Conservation (phyloP, 1,140 invertebrate genomes). For the Drosophila kanapiae region DNA sequence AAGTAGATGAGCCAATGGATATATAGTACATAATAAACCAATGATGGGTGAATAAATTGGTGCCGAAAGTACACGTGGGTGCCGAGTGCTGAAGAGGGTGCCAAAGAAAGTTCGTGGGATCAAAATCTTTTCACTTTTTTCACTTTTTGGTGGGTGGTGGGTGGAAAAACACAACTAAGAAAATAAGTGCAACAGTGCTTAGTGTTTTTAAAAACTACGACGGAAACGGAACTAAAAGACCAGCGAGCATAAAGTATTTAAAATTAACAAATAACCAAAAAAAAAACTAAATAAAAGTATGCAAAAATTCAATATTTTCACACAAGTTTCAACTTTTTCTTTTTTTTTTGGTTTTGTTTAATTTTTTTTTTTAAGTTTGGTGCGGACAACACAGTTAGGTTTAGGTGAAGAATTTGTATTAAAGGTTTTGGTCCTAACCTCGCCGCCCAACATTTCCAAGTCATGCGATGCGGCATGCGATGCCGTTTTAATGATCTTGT, state of each 20-base stretch:
- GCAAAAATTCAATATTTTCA: constrained; percentile 68
- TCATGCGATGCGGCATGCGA: constrained; percentile 91
- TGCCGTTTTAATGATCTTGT: constrained; percentile 95
- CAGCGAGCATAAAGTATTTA: constrained; percentile 62
- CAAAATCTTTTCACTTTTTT: constrained; percentile 26
- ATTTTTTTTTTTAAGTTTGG: constrained; percentile 38
- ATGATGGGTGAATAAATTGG: constrained; percentile 34
- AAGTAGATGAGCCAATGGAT: constrained; percentile 30
- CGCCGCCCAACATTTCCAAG: constrained; percentile 87
- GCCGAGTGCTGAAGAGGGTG: constrained; percentile 46
- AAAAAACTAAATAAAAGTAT: constrained; percentile 36
- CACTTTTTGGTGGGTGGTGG: constrained; percentile 9
- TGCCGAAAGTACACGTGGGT: constrained; percentile 42
- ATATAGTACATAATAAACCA: constrained; percentile 17
- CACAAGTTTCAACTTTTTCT: constrained; percentile 59
- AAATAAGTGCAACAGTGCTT: constrained; percentile 57
- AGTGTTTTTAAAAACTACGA: constrained; percentile 44
- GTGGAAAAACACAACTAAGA: constrained; percentile 22
- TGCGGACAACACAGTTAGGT: constrained; percentile 72
- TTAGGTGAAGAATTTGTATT: constrained; percentile 74
- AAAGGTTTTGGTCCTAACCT: constrained; percentile 85
- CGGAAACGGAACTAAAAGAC: constrained; percentile 39
- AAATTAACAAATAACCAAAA: constrained; percentile 33
- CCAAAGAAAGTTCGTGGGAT: constrained; percentile 34
- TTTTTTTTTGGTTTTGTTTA: constrained; percentile 21